phyloP scores from a whole-genome alignment of 2,797 vertebrate genomes.

The Sebastes variabilis region DNA sequence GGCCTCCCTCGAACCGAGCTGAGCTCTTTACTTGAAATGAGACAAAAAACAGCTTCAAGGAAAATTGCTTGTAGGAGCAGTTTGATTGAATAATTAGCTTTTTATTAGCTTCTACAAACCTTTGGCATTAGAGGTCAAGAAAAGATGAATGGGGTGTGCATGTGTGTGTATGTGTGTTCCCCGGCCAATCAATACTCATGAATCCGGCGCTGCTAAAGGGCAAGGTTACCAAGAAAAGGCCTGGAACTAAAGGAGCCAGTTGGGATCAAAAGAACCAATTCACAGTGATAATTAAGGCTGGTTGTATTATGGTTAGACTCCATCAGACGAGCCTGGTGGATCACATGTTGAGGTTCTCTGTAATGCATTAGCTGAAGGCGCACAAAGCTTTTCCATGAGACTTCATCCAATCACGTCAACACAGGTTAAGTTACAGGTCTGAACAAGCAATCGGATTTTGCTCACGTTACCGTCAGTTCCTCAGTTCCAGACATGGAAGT shows the following conservation, averaged over 20 bases:
- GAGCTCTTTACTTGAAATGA: constrained; percentile 38
- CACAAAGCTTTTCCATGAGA: not conserved
- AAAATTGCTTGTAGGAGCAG: constrained; percentile 61
- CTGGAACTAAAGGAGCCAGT: constrained; percentile 3
- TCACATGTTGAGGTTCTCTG: constrained; percentile 7
- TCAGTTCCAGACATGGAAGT: not conserved
- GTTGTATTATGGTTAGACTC: constrained; percentile 16
- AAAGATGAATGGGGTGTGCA: constrained; percentile 55
- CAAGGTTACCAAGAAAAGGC: constrained; percentile 46
- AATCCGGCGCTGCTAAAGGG: constrained; percentile 44
- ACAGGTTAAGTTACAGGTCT: not conserved
- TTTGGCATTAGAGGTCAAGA: constrained; percentile 70
- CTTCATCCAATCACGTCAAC: constrained; percentile 1
- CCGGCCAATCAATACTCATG: constrained; percentile 68
- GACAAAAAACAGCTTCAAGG: constrained; percentile 40
- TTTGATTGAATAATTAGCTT: constrained; percentile 73
- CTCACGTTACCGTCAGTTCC: not conserved
- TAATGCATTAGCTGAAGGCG: not conserved
- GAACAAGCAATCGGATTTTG: constrained; percentile 3
- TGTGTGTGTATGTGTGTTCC: constrained; percentile 21
- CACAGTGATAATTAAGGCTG: constrained; percentile 37
- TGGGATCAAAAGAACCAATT: constrained; percentile 2
- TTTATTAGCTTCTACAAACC: constrained; percentile 71
- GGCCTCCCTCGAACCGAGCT: constrained; percentile 1
- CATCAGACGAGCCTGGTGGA: not conserved